These are phyloP conservation scores for Spea hammondii DNA, from an alignment of 2,797 vertebrate species.

Conservation along the genomic window DNA sequence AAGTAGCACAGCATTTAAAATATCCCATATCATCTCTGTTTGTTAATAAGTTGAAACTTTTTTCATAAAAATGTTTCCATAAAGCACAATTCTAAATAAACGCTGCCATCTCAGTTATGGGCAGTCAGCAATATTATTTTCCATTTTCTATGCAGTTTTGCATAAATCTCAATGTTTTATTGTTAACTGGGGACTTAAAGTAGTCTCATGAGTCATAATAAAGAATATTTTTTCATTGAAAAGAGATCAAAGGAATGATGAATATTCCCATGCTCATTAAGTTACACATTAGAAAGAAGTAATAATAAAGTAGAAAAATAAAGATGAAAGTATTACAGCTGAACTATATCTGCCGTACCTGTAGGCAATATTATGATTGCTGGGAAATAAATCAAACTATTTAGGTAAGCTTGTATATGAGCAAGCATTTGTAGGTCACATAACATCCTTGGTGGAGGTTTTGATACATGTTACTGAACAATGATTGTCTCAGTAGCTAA, in stretches of 20 bases:
- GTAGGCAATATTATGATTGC: slow-evolving; percentile 20
- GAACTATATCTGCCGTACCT: slow-evolving; percentile 37
- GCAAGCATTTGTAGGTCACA: not conserved
- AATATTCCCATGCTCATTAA: slow-evolving; percentile 46
- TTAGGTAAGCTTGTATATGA: not conserved
- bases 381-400: slow-evolving; percentile 7
- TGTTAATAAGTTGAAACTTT: slow-evolving; percentile 5
- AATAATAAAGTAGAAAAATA: slow-evolving; percentile 20
- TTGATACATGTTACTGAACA: too few species aligned
- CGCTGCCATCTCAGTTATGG: slow-evolving; percentile 12
- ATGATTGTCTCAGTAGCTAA: too few species aligned
- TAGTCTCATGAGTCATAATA: slow-evolving; percentile 36
- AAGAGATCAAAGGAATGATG: slow-evolving; percentile 48
- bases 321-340: slow-evolving; percentile 46
- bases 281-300: slow-evolving; percentile 24
- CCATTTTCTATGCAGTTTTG: slow-evolving; percentile 37
- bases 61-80: slow-evolving; percentile 1
- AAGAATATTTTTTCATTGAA: slow-evolving; percentile 36
- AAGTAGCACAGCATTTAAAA: not conserved
- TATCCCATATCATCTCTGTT: not conserved
- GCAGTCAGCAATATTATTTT: slow-evolving; percentile 41
- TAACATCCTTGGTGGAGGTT: too few species aligned
- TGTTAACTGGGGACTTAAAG: slow-evolving; percentile 45
- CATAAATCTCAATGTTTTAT: slow-evolving; percentile 47
- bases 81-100: too few species aligned